Percentiles rank a stretch among this genome's conserved stretches.
Evolutionary conservation across 2,113 vertebrate genomes (phyloP).

Genomic region (Myiopsitta monachus): DNA sequence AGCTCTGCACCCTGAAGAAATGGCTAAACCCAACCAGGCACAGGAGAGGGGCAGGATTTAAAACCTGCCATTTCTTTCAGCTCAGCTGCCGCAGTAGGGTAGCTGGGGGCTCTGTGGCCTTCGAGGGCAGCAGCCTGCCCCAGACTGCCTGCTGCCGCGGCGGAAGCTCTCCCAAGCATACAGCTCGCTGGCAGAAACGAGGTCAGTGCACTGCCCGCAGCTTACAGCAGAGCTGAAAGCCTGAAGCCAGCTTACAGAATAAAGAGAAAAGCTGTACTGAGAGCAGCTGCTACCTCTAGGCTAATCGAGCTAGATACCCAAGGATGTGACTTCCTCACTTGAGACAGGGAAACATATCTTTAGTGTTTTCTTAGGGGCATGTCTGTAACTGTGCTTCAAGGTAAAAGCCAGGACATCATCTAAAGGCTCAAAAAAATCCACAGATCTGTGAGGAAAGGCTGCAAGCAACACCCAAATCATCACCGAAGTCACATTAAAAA

Average conservation of each 20-base stretch:
- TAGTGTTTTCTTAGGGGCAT: background rate
- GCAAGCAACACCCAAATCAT: background rate
- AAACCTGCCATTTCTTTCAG: background rate
- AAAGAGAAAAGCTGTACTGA: background rate
- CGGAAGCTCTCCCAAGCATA: background rate
- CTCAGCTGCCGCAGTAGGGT: background rate
- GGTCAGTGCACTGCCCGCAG: constrained; percentile 32
- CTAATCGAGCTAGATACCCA: background rate
- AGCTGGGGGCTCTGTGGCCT: background rate
- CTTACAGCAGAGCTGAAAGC: constrained; percentile 12
- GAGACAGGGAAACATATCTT: background rate
- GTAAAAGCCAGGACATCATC: background rate
- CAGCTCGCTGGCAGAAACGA: background rate
- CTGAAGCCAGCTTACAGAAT: constrained; percentile 18
- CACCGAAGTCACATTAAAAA: background rate
- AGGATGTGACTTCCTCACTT: background rate
- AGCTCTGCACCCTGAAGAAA: background rate
- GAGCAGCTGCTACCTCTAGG: constrained; percentile 41
- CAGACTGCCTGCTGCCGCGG: background rate
- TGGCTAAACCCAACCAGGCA: background rate
- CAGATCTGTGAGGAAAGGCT: background rate
- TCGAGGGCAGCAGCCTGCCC: background rate
- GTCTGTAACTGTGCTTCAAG: background rate
- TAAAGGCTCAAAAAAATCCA: background rate
- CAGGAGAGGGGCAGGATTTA: background rate